These are phyloP conservation scores for Serinus canaria DNA, from an alignment of 2,113 vertebrate species.

Conservation along the genomic window DNA sequence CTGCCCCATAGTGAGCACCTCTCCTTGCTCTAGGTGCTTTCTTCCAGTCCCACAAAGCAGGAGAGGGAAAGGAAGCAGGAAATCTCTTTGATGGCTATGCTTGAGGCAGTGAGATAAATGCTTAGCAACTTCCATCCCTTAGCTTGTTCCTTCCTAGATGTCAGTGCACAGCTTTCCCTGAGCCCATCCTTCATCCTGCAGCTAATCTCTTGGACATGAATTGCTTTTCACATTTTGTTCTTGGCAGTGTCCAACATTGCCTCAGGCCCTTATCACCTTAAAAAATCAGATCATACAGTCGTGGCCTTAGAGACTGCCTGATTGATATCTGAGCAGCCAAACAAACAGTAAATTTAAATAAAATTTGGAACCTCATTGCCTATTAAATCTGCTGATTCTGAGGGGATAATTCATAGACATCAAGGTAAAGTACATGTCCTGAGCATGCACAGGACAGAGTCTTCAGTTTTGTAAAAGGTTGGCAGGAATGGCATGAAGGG, in stretches of 20 bases:
- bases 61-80: neutral
- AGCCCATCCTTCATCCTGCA: neutral
- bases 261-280: neutral
- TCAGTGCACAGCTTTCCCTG: neutral
- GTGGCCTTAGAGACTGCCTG: conserved; percentile 15
- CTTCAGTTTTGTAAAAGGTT: neutral
- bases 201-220: neutral
- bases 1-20: neutral
- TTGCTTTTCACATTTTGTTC: conserved; percentile 44
- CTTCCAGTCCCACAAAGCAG: neutral
- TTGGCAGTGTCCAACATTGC: conserved; percentile 4
- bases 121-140: neutral
- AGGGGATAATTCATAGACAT: neutral
- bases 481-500: neutral
- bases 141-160: neutral
- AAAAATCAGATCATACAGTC: conserved; percentile 27
- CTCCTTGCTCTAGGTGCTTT: neutral
- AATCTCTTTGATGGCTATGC: neutral
- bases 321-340: conserved; percentile 18
- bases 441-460: neutral
- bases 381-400: neutral
- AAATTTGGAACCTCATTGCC: neutral
- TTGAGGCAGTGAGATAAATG: neutral
- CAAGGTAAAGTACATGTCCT: neutral
- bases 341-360: conserved; percentile 19